Percentiles rank a stretch among this genome's conserved stretches.
Conservation (phyloP, 2,888 invertebrate species). For the Synergus gifuensis region DNA sequence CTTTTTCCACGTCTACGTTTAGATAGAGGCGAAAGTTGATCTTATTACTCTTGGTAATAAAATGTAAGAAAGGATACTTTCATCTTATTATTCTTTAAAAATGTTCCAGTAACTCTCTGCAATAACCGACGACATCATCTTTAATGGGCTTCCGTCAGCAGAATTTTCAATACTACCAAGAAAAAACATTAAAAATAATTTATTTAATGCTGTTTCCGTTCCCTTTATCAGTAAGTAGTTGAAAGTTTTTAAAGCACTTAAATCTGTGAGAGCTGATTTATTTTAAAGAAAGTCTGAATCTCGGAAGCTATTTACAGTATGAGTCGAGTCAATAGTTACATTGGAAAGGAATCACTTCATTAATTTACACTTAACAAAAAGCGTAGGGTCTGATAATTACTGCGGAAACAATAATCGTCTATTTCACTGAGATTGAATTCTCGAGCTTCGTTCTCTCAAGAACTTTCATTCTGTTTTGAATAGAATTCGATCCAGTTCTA, state of each 20-base stretch:
- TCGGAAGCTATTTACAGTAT: not conserved
- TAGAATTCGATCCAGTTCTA: conserved; percentile 15
- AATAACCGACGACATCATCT: not conserved
- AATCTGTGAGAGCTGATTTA: not conserved
- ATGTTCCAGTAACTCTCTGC: conserved; percentile 15
- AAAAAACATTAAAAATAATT: not conserved
- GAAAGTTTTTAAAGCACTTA: not conserved
- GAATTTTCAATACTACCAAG: not conserved
- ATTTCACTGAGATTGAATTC: conserved; percentile 9
- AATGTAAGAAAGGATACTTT: conserved; percentile 35
- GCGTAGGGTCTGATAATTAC: conserved; percentile 8
- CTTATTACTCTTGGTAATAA: conserved; percentile 34
- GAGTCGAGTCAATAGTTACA: not conserved
- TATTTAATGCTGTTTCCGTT: not conserved
- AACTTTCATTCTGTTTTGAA: conserved; percentile 8
- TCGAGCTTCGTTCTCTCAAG: not conserved
- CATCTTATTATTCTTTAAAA: conserved; percentile 34
- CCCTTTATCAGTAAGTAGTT: too few species aligned
- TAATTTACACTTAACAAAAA: not conserved
- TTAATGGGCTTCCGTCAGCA: conserved; percentile 4
- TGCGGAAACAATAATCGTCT: conserved; percentile 13
- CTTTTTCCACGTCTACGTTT: conserved; percentile 35
- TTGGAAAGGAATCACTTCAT: conserved; percentile 8
- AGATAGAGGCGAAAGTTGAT: conserved; percentile 40
- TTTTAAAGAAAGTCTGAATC: not conserved